Evolutionary conservation across 1,140 invertebrate genomes (phyloP).

Genomic region (Aricia agestis): DNA sequence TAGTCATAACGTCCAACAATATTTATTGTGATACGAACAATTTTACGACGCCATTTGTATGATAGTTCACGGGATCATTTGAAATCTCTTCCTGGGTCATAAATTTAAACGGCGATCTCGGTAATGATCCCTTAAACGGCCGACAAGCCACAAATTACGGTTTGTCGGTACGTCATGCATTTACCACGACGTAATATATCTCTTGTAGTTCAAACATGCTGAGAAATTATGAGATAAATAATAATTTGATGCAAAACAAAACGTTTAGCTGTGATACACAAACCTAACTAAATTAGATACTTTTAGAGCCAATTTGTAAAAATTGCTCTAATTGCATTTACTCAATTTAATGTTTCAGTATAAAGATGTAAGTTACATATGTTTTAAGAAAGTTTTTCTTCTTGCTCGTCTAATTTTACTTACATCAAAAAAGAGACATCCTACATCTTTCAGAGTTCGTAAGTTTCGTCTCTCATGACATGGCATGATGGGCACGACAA

Average conservation of each 20-base stretch:
- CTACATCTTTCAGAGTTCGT: neutral
- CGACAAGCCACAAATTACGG: constrained; percentile 1
- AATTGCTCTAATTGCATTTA: too few relatives aligned
- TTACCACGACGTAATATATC: neutral
- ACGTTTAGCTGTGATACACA: neutral
- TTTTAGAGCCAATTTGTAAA: too few relatives aligned
- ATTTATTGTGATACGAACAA: constrained; percentile 9
- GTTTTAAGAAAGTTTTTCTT: too few relatives aligned
- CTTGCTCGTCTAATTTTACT: too few relatives aligned
- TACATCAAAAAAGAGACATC: too few relatives aligned
- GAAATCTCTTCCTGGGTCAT: constrained; percentile 6
- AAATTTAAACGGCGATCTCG: constrained; percentile 7
- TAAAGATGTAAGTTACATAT: too few relatives aligned
- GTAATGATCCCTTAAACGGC: constrained; percentile 10
- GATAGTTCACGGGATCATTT: constrained; percentile 9
- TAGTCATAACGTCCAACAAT: constrained; percentile 1
- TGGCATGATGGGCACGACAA: neutral
- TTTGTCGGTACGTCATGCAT: constrained; percentile 2
- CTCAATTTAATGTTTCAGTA: too few relatives aligned
- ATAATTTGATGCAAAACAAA: neutral
- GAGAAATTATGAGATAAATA: neutral
- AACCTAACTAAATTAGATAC: too few relatives aligned
- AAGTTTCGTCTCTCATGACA: neutral
- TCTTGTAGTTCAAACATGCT: neutral
- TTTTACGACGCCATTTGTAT: constrained; percentile 7